A percentile compares a stretch with the other conserved stretches of the same genome.
Evolutionary conservation across 2,797 vertebrate species (phyloP).

Genomic region (Caiman crocodilus): DNA sequence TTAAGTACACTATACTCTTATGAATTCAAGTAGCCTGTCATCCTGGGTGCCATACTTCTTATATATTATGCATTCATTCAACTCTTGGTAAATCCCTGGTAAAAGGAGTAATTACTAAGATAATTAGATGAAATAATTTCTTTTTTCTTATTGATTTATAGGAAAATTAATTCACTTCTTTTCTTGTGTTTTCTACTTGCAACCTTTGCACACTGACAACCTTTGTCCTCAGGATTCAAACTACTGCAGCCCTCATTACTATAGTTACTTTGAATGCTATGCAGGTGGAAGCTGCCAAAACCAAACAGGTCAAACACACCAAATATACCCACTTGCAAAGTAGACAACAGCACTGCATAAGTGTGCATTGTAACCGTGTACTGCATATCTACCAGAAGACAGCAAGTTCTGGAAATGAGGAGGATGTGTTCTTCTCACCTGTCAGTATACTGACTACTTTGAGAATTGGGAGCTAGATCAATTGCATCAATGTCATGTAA

Average conservation of each 20-base stretch:
- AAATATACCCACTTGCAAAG: not conserved
- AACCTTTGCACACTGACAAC: not conserved
- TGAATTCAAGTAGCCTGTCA: not conserved
- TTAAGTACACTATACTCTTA: not conserved
- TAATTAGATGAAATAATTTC: not conserved
- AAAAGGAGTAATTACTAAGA: not conserved
- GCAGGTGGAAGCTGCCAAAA: not conserved
- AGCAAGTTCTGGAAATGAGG: slow-evolving; percentile 36
- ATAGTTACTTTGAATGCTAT: not conserved
- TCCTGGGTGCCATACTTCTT: not conserved
- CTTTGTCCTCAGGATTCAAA: not conserved
- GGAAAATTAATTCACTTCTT: not conserved
- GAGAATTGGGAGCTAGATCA: slow-evolving; percentile 84
- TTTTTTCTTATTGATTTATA: not conserved
- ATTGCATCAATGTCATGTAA: no score
- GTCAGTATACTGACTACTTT: slow-evolving; percentile 85
- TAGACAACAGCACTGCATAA: slow-evolving; percentile 63
- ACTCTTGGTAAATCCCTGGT: not conserved
- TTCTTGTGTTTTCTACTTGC: not conserved
- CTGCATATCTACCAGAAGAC: slow-evolving; percentile 83
- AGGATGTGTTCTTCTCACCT: slow-evolving; percentile 89
- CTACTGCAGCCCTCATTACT: not conserved
- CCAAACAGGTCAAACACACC: not conserved
- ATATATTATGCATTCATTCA: not conserved
- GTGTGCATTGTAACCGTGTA: slow-evolving; percentile 75